These are phyloP conservation scores for Eriosoma lanigerum DNA, from an alignment of 1,140 invertebrate species.

Conservation along the genomic window DNA sequence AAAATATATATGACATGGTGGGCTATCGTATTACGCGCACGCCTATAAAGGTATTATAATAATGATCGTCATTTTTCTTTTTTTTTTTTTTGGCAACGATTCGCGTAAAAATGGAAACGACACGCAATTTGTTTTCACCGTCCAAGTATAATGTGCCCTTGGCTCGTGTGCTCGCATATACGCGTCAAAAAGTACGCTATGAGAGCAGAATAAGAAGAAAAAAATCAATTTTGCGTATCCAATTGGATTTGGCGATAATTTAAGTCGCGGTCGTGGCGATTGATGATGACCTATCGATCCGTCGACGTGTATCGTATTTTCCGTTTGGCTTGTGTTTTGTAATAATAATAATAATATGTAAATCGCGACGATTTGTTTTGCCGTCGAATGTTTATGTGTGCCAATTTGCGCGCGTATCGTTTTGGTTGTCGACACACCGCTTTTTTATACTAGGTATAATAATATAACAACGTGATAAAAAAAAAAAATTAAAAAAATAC, in stretches of 20 bases:
- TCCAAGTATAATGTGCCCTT: neutral
- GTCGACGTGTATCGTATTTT: no score
- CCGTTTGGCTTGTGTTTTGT: neutral
- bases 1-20: no score
- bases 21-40: no score
- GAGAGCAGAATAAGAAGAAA: neutral
- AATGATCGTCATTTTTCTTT: no score
- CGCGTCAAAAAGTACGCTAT: neutral
- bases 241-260: neutral
- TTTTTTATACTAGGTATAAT: no score
- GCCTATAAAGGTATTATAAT: no score
- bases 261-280: neutral
- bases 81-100: conserved; percentile 9
- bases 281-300: neutral
- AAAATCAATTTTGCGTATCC: neutral
- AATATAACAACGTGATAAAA: no score
- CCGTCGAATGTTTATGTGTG: neutral
- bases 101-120: conserved; percentile 1
- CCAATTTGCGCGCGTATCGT: neutral
- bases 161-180: neutral
- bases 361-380: neutral
- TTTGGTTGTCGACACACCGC: neutral
- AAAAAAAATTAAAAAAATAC: no score
- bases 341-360: neutral
- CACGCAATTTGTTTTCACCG: neutral